These are phyloP conservation scores for Phrynocephalus vlangalii DNA, from an alignment of 2,797 vertebrate species.

Conservation along the genomic window DNA sequence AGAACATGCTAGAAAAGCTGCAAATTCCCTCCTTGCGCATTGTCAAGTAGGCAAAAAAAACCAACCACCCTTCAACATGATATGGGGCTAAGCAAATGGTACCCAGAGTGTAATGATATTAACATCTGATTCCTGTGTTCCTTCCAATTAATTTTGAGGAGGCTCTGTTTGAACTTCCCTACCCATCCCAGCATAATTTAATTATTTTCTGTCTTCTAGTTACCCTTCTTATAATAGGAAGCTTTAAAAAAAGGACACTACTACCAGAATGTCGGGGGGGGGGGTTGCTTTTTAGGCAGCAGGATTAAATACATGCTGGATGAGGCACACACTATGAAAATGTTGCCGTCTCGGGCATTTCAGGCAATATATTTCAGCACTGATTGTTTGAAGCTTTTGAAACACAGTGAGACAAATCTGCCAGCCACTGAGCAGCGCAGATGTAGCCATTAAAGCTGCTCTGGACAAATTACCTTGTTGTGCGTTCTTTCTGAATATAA, in stretches of 20 bases:
- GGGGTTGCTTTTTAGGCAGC: not conserved
- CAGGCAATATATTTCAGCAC: not conserved
- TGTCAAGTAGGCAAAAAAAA: not conserved
- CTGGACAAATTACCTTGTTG: not conserved
- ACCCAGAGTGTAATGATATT: not conserved
- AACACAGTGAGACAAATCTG: not conserved
- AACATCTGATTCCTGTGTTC: not conserved
- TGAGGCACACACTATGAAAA: not conserved
- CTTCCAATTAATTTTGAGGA: not conserved
- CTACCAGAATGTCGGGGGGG: not conserved
- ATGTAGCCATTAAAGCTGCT: slow-evolving; percentile 14
- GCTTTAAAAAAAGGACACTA: not conserved
- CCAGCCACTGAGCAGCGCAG: slow-evolving; percentile 3
- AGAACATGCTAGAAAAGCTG: too few species aligned
- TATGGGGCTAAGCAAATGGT: not conserved
- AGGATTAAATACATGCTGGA: not conserved
- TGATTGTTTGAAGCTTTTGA: not conserved
- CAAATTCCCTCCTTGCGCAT: not conserved
- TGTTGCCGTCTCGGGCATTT: slow-evolving; percentile 1
- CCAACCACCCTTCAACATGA: not conserved
- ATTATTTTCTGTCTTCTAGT: not conserved
- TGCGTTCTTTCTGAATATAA: fast-evolving
- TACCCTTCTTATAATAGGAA: not conserved
- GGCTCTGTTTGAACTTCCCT: not conserved
- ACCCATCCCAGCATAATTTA: not conserved